Conservation (phyloP, 2,888 invertebrate genomes). For the Atethmia centrago region DNA sequence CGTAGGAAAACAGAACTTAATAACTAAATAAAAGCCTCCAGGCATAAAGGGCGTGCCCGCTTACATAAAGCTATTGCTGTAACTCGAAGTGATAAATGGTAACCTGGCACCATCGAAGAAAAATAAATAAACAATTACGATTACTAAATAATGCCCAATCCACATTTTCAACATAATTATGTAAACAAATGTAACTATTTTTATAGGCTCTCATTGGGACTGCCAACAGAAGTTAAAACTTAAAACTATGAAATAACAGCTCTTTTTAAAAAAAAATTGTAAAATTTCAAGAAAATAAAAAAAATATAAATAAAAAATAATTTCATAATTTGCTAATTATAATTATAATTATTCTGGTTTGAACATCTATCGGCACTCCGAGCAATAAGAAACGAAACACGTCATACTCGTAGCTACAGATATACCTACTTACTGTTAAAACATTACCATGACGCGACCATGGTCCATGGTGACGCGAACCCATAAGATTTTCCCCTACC, state of each 20-base stretch:
- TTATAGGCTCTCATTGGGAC: fast-evolving
- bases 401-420: neutral
- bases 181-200: neutral
- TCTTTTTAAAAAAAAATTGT: no score
- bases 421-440: no score
- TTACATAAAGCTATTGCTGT: no score
- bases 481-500: neutral
- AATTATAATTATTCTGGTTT: neutral
- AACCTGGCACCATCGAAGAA: no score
- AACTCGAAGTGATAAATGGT: no score
- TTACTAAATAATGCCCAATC: neutral
- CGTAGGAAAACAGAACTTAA: no score
- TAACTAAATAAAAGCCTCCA: no score
- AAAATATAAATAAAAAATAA: no score
- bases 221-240: neutral
- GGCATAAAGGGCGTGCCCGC: no score
- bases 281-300: no score
- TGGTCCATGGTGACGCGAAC: neutral
- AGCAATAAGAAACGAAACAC: neutral
- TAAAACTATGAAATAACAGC: no score
- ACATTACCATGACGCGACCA: neutral
- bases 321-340: neutral
- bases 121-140: no score
- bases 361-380: neutral
- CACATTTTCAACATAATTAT: neutral